Conservation (phyloP, 2,113 vertebrate species). For the Microcebus murinus region DNA sequence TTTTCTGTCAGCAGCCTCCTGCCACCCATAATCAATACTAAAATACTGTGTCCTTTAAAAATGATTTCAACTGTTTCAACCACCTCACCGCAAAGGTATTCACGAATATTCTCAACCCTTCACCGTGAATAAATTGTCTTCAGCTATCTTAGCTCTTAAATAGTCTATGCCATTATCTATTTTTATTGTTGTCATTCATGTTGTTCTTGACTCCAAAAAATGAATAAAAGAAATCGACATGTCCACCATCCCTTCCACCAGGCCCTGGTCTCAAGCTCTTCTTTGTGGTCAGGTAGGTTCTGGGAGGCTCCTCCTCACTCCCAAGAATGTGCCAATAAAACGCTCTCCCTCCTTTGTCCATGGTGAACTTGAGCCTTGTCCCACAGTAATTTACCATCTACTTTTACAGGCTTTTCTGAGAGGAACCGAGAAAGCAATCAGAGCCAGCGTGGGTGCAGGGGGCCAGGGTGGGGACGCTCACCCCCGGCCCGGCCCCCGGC, state of each 20-base stretch:
- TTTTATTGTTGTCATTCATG: conserved; percentile 2
- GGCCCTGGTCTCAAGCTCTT: conserved; percentile 15
- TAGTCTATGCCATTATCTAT: background rate
- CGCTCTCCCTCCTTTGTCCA: conserved; percentile 69
- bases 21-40: conserved; percentile 58
- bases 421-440: conserved; percentile 60
- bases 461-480: conserved; percentile 68
- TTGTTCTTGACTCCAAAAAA: background rate
- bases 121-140: background rate
- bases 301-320: conserved; percentile 42
- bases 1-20: conserved; percentile 59
- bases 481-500: conserved; percentile 47
- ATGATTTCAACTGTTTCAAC: conserved; percentile 45
- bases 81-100: background rate
- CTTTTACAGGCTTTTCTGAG: conserved; percentile 67
- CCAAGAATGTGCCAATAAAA: conserved; percentile 74
- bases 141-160: background rate
- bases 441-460: conserved; percentile 37
- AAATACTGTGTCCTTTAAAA: conserved; percentile 59
- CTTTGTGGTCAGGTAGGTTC: conserved; percentile 48
- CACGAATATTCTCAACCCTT: background rate
- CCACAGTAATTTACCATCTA: conserved; percentile 50
- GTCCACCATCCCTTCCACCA: conserved; percentile 24
- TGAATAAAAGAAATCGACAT: conserved; percentile 54
- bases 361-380: conserved; percentile 67